These are phyloP conservation scores for Tenthredo livida DNA, from an alignment of 2,888 invertebrate genomes.

Conservation along the genomic window DNA sequence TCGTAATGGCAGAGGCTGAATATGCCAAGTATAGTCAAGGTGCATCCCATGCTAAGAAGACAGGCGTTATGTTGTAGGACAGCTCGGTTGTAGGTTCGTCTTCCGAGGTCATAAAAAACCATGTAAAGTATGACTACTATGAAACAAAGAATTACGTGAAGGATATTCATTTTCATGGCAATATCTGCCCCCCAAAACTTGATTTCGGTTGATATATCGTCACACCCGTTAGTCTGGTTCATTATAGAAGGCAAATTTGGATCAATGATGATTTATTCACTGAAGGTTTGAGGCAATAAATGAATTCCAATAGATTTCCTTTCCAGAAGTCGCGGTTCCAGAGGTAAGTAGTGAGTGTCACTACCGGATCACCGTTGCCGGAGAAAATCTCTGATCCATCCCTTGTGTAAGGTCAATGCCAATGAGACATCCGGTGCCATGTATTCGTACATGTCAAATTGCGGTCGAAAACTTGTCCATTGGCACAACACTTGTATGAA, in stretches of 20 bases:
- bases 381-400: neutral
- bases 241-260: neutral
- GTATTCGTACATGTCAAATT: conserved; percentile 4
- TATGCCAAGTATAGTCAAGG: conserved; percentile 62
- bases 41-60: conserved; percentile 63
- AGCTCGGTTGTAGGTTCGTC: conserved; percentile 66
- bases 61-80: conserved; percentile 68
- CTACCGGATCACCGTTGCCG: neutral
- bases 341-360: neutral
- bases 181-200: conserved; percentile 69
- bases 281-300: neutral
- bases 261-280: neutral
- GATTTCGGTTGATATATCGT: conserved; percentile 57
- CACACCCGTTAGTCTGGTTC: conserved; percentile 1
- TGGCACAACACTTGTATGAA: neutral
- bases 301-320: neutral
- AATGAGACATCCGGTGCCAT: no score
- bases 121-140: conserved; percentile 66
- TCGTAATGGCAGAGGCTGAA: conserved; percentile 61
- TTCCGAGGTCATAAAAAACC: conserved; percentile 64
- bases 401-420: neutral
- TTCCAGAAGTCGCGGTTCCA: neutral
- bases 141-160: conserved; percentile 66
- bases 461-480: conserved; percentile 1
- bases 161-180: conserved; percentile 68